phyloP scores from a whole-genome alignment of 2,888 invertebrate genomes.

The Nudaria mundana region DNA sequence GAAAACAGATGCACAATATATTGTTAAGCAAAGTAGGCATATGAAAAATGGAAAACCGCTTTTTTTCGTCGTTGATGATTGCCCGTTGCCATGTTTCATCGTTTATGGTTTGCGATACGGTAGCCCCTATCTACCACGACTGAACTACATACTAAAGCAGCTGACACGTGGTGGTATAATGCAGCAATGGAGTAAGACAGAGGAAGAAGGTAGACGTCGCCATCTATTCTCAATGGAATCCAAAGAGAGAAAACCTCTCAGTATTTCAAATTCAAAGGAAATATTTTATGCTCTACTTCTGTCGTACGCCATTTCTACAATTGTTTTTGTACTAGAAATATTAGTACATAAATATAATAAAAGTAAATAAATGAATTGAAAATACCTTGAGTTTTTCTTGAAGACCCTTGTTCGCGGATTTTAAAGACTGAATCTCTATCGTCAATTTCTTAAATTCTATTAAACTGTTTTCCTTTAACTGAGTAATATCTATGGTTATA shows the following conservation, averaged over 20 bases:
- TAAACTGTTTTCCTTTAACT: constrained; percentile 44
- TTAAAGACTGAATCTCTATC: constrained; percentile 82
- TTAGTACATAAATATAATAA: constrained; percentile 19
- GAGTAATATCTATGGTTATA: constrained; percentile 47
- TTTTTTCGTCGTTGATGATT: constrained; percentile 71
- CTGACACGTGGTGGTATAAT: constrained; percentile 77
- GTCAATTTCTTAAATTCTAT: constrained; percentile 69
- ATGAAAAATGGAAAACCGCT: constrained; percentile 63
- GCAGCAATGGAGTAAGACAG: constrained; percentile 57
- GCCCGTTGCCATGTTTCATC: constrained; percentile 79
- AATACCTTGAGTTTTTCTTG: constrained; percentile 85
- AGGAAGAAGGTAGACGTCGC: constrained; percentile 45
- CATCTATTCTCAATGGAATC: constrained; percentile 32
- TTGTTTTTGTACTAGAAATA: constrained; percentile 54
- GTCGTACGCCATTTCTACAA: constrained; percentile 47
- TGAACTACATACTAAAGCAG: constrained; percentile 68
- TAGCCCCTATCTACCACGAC: constrained; percentile 75
- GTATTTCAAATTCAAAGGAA: constrained; percentile 66
- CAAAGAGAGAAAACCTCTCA: constrained; percentile 60
- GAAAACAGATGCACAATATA: constrained; percentile 59
- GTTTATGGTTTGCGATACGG: constrained; percentile 81
- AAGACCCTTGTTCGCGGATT: constrained; percentile 83
- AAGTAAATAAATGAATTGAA: constrained; percentile 10
- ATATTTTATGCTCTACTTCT: constrained; percentile 59
- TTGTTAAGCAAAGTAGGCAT: constrained; percentile 51